These are phyloP conservation scores for Epizoanthus ramosus DNA, from an alignment of 92 coral and sea anemone genomes.

Conservation along the genomic window DNA sequence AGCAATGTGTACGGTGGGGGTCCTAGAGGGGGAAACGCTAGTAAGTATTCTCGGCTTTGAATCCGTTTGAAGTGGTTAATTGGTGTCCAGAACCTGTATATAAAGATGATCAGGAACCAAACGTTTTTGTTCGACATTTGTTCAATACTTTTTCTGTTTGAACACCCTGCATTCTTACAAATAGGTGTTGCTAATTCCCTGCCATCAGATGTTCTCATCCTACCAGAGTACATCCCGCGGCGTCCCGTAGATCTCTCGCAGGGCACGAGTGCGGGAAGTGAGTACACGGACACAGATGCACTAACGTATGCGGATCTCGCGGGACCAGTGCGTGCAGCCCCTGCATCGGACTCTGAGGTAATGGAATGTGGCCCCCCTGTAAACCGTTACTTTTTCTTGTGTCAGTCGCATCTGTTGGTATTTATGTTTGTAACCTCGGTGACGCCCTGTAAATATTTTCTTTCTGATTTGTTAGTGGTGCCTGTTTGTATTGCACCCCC, in stretches of 20 bases:
- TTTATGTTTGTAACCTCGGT: no score
- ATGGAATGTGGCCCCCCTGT: neutral
- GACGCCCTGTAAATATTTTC: neutral
- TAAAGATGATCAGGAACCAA: no score
- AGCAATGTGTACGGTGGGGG: conserved; percentile 33
- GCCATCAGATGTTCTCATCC: conserved; percentile 53
- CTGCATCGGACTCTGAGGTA: conserved; percentile 72
- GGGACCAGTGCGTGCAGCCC: conserved; percentile 34
- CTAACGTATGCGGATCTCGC: conserved; percentile 79
- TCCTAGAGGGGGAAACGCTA: conserved; percentile 27
- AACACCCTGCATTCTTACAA: neutral
- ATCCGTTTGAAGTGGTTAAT: neutral
- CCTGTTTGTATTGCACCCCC: neutral
- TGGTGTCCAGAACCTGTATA: no score
- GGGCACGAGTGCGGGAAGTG: conserved; percentile 73
- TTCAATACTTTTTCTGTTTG: neutral
- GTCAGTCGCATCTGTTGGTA: neutral
- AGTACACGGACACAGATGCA: conserved; percentile 92
- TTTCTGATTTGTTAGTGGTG: no score
- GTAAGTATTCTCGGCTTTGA: neutral
- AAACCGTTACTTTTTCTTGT: neutral
- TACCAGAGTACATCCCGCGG: conserved; percentile 66
- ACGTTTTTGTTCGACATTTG: neutral
- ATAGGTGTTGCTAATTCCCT: conserved; percentile 50
- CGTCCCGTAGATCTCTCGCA: conserved; percentile 62